Conservation (phyloP, 2,113 vertebrate genomes). For the Sander vitreus region DNA sequence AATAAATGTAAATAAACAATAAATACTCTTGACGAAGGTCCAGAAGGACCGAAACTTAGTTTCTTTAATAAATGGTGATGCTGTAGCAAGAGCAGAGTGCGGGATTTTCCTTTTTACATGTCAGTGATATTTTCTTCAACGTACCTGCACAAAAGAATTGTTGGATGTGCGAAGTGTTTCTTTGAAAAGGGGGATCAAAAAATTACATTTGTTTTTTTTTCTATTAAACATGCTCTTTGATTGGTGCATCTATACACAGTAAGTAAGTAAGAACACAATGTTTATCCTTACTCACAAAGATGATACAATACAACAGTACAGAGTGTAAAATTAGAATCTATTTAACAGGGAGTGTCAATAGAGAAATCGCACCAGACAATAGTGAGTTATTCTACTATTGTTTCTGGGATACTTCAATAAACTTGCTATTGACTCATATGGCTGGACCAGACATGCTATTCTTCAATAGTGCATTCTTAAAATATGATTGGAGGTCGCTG, state of each 20-base stretch:
- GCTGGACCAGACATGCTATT: conserved; percentile 28
- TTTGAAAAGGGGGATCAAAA: too few relatives aligned
- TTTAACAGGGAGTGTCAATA: neutral
- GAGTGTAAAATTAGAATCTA: neutral
- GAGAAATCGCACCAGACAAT: neutral
- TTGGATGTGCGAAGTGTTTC: too few relatives aligned
- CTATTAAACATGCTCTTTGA: conserved; percentile 55
- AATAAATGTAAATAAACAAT: neutral
- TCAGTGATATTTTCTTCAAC: too few relatives aligned
- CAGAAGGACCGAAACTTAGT: too few relatives aligned
- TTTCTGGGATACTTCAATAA: conserved; percentile 51
- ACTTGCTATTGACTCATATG: neutral
- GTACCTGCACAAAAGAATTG: too few relatives aligned
- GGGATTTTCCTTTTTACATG: too few relatives aligned
- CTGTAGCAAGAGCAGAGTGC: too few relatives aligned
- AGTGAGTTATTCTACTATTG: conserved; percentile 3
- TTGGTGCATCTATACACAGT: conserved; percentile 6
- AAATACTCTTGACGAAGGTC: too few relatives aligned
- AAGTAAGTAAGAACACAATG: conserved; percentile 27
- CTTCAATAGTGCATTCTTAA: conserved; percentile 47
- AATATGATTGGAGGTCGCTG: conserved; percentile 57
- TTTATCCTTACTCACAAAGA: neutral
- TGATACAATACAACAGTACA: conserved; percentile 2
- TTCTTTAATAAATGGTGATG: too few relatives aligned
- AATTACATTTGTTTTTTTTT: conserved; percentile 32